Evolutionary conservation across 2,113 vertebrate species (phyloP), one percentile per base, ranked within the genome.

Genomic region (Brienomyrus longianalis): DNA sequence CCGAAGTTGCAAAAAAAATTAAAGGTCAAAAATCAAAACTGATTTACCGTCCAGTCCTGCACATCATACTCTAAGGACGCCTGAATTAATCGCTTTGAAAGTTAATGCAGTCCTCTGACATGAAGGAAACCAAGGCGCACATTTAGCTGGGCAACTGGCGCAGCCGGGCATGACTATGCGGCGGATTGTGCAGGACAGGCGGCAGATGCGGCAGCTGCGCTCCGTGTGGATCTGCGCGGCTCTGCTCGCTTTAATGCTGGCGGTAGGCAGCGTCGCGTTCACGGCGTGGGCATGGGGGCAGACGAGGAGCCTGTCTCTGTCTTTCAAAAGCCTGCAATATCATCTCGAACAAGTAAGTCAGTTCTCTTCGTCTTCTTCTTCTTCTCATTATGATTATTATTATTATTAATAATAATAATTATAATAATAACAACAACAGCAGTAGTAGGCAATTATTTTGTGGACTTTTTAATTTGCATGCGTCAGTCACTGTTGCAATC

Each of bases 281-380:
- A 96, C 95, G 91, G 95, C 94, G 89, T 96, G 96, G 95, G 96
- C 96, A 27, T 96, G 95, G 96, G 91, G 95, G 80, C 96, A 96
- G 92, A 96, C 95, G 86, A 95, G 94, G 88, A 95, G 96, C 93
- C 92, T 96, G 94, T 95, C 95, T 17, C 94, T 94, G 91, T 96
- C 96, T 91, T 95, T 96, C 86, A 93, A 94, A 94, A 94, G 94
- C 91, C 94, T 96, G 93, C 95, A 96, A 92, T 95, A 95, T 87
- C 94, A 94, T 90, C 92, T 96, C 84, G 95, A 96, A 91, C 95
- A 96, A 95, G 96, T 96, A 91, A 89, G 94, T 52, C 3, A 80
- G 9, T 17, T 62, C 27, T 74, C 15, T 7, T 52, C 7, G 35
- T 48, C 47, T 50, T 47, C n/a, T 51, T 56, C 19, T 21, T 21